Base-by-base conservation (phyloP, 2,888 invertebrate species). In the Epirrhoe tristata region DNA sequence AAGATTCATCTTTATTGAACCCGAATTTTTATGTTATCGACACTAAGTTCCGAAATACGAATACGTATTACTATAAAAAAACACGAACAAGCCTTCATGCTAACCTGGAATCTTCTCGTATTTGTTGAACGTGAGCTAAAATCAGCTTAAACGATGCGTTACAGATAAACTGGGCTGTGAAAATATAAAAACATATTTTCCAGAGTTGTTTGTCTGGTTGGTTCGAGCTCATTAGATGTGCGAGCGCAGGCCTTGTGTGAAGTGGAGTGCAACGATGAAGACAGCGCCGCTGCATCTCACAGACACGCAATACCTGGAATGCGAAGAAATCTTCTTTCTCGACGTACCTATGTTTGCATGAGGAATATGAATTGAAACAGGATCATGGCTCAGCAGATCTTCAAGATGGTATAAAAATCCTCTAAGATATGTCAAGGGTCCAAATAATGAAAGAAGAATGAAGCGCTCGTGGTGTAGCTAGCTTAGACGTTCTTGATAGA, bases 221-320 rank as follows among this genome's bases (percentile, higher is more conserved):
- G 68, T 75, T 71, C 71, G 75, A 74, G 74, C 72, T 80, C 77
- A 79, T 81, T 84, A 79, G 75, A 71, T 74, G 78, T 75, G 80
- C 78, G 77, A 69, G 75, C 76, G 82, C 84, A 87, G 80, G 82
- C 83, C 84, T 83, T 81, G 81, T 77, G 89, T 80, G 86, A 91
- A 92, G 79, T 91, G 86, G 91, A 89, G 87, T 90, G 90, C 81
- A 79, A 86, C 91, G 85, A 74, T 78, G 73, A 76, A 72, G 70
- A 69, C 77, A 73, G 64, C 67, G 76, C 71, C 68, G 76, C 74
- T 69, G 76, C 71, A 61, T 72, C 64, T 65, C 31, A 32, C 71
- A 71, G 77, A 77, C 92, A 91, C 89, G 91, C 91, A 82, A 90
- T 70, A 74, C 66, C 61, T 76, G 90, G 91, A 86, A 91, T 91